Conservation (phyloP, 2,797 vertebrate species). For the Acanthiza pusilla region DNA sequence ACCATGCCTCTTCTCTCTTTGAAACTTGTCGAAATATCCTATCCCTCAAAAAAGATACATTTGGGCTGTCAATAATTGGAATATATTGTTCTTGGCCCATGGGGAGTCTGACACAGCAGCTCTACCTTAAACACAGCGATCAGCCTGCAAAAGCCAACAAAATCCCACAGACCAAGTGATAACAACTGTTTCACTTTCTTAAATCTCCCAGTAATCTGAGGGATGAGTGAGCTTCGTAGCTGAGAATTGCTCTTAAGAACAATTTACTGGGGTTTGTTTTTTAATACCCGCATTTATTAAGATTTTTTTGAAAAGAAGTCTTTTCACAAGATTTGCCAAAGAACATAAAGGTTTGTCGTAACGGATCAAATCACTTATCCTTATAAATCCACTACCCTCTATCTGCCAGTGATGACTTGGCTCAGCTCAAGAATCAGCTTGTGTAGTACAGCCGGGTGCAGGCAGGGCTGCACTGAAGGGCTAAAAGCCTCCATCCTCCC, state of each 20-base stretch:
- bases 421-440: not conserved
- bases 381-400: slow-evolving; percentile 25
- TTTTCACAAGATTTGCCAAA: slow-evolving; percentile 58
- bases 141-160: slow-evolving; percentile 50
- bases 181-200: slow-evolving; percentile 60
- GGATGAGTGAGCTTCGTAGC: slow-evolving; percentile 56
- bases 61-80: not conserved
- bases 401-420: slow-evolving; percentile 35
- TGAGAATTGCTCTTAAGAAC: slow-evolving; percentile 21
- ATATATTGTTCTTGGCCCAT: slow-evolving; percentile 38
- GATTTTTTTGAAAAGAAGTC: not conserved
- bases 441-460: not conserved
- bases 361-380: slow-evolving; percentile 39
- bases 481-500: not conserved
- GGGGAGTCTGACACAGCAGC: slow-evolving; percentile 47
- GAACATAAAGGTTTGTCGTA: slow-evolving; percentile 46
- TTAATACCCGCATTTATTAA: slow-evolving; percentile 30
- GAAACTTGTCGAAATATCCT: not conserved
- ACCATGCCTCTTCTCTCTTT: not conserved
- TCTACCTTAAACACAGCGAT: slow-evolving; percentile 47
- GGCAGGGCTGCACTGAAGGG: not conserved
- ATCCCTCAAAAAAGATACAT: not conserved
- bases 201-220: slow-evolving; percentile 65
- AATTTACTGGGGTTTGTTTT: slow-evolving; percentile 33
- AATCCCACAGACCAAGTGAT: slow-evolving; percentile 59